phyloP scores from a whole-genome alignment of 2,888 invertebrate species.

The Sminthurides aquaticus region DNA sequence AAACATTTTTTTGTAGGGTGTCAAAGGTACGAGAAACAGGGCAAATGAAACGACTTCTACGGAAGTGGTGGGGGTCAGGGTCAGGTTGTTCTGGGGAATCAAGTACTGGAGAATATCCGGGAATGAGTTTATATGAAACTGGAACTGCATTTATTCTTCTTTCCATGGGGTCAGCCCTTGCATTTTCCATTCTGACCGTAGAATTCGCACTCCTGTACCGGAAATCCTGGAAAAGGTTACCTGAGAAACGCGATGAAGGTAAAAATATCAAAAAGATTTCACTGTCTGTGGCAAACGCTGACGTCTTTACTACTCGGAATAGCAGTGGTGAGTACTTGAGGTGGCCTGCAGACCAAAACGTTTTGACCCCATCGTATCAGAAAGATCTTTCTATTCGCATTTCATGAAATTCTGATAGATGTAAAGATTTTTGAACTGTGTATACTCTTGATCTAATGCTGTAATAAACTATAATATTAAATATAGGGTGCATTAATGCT shows the following conservation, averaged over 20 bases:
- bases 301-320: neutral
- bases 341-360: neutral
- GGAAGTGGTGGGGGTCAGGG: constrained; percentile 41
- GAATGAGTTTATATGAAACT: constrained; percentile 37
- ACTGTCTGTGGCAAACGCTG: neutral
- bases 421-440: too few relatives aligned
- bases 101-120: constrained; percentile 24
- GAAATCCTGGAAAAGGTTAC: neutral
- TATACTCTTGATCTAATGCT: too few relatives aligned
- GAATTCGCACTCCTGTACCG: constrained; percentile 19
- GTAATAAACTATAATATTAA: too few relatives aligned
- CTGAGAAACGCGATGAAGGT: neutral
- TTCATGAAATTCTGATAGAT: too few relatives aligned
- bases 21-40: constrained; percentile 38
- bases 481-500: too few relatives aligned
- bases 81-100: constrained; percentile 25
- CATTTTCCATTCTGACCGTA: constrained; percentile 20
- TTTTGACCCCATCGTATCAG: neutral
- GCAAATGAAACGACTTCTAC: constrained; percentile 35
- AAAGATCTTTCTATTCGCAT: too few relatives aligned
- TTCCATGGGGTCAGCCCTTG: constrained; percentile 26
- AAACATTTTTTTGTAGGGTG: constrained; percentile 26
- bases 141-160: constrained; percentile 39
- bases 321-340: neutral
- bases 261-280: neutral